Conservation (phyloP, 2,797 vertebrate genomes). For the Lycodopsis pacificus region DNA sequence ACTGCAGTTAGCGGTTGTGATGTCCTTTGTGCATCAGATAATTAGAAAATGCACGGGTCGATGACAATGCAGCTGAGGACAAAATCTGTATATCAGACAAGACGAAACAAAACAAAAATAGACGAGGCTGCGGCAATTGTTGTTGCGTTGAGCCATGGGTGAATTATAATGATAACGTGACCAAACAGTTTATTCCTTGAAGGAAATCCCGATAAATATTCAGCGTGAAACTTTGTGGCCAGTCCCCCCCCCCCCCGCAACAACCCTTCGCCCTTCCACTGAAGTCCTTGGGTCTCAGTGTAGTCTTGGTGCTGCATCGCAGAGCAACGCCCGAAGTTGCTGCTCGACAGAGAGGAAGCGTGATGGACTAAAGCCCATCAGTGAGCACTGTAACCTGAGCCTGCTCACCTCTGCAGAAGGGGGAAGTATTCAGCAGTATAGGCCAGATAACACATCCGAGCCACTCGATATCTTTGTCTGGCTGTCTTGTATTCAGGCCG, state of each 20-base stretch:
- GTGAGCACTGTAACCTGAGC: slow-evolving; percentile 63
- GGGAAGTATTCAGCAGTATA: slow-evolving; percentile 55
- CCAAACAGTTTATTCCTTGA: slow-evolving; percentile 15
- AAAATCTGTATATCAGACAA: slow-evolving; percentile 60
- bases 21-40: slow-evolving; percentile 76
- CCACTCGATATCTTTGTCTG: slow-evolving; percentile 73
- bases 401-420: slow-evolving; percentile 54
- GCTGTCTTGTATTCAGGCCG: slow-evolving; percentile 68
- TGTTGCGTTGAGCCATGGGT: slow-evolving; percentile 1
- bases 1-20: slow-evolving; percentile 70
- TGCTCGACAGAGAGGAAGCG: slow-evolving; percentile 37
- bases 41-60: slow-evolving; percentile 73
- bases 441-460: slow-evolving; percentile 64
- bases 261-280: background rate
- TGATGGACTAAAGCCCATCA: slow-evolving; percentile 56
- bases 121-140: slow-evolving; percentile 31
- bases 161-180: slow-evolving; percentile 27
- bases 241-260: background rate
- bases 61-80: slow-evolving; percentile 65
- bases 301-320: background rate
- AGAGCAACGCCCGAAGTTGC: slow-evolving; percentile 12
- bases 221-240: background rate
- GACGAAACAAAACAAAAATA: slow-evolving; percentile 56
- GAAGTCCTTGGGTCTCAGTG: slow-evolving; percentile 5
- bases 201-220: slow-evolving; percentile 1